Conservation (phyloP, 2,888 invertebrate genomes). For the Lepidocyrtinus sp. region DNA sequence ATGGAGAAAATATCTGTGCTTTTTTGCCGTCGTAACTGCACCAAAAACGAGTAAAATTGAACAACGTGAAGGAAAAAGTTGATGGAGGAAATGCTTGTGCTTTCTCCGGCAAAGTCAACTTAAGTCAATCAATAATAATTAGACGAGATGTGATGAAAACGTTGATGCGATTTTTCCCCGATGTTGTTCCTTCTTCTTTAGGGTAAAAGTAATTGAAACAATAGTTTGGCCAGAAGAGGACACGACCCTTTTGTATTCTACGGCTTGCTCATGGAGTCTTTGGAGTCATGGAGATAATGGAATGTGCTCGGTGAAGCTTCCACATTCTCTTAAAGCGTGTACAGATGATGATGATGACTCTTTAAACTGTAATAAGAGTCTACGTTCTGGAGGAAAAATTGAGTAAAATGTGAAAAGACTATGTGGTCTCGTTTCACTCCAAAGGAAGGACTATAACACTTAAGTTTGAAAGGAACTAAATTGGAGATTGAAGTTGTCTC, state of each 20-base stretch:
- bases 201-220: neutral
- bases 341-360: neutral
- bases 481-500: too few species aligned
- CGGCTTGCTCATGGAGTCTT: too few species aligned
- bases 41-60: slow-evolving; percentile 39
- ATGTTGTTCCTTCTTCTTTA: neutral
- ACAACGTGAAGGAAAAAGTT: slow-evolving; percentile 37
- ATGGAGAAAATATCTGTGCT: neutral
- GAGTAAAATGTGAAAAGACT: neutral
- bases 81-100: slow-evolving; percentile 35
- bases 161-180: slow-evolving; percentile 16
- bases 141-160: slow-evolving; percentile 58
- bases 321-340: neutral
- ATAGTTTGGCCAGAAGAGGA: too few species aligned
- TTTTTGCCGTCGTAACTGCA: neutral
- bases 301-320: neutral
- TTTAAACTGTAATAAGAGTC: slow-evolving; percentile 1
- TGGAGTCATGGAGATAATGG: too few species aligned
- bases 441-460: too few species aligned
- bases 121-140: slow-evolving; percentile 66
- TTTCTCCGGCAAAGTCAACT: slow-evolving; percentile 42
- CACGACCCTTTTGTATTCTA: too few species aligned
- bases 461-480: too few species aligned
- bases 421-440: too few species aligned
- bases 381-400: neutral